Percentiles rank a stretch among this genome's conserved stretches.
These are phyloP conservation scores for Sesia apiformis DNA, from an alignment of 2,888 invertebrate species.

Conservation along the genomic window DNA sequence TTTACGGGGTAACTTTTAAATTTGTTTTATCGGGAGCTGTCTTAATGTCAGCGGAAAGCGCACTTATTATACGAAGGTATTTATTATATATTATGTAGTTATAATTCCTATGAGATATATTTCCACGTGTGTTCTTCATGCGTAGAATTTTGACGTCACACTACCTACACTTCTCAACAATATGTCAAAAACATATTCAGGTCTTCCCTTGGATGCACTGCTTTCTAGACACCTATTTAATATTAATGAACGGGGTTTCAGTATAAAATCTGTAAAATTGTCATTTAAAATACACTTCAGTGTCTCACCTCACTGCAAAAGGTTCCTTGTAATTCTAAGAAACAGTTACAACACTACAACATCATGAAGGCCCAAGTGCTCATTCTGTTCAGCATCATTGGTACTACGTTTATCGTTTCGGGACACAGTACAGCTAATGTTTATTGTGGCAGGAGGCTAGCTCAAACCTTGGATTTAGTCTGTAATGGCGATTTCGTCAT, in stretches of 20 bases:
- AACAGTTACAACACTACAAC: neutral
- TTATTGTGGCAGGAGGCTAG: neutral
- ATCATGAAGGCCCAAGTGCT: neutral
- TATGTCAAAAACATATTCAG: neutral
- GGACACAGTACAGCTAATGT: too few species aligned
- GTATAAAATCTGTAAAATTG: neutral
- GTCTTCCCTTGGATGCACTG: too few species aligned
- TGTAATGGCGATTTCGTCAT: neutral
- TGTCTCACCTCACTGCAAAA: neutral
- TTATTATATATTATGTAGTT: too few species aligned
- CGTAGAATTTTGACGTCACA: neutral
- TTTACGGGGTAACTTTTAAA: too few species aligned
- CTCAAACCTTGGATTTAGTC: neutral
- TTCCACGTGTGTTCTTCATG: too few species aligned
- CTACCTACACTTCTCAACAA: neutral
- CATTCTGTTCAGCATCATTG: neutral
- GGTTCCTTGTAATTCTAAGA: neutral
- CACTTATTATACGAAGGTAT: too few species aligned
- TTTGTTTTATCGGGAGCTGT: too few species aligned
- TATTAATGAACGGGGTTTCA: neutral
- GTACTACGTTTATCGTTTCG: neutral
- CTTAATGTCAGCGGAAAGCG: too few species aligned
- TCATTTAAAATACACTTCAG: neutral
- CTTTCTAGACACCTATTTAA: neutral
- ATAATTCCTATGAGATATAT: too few species aligned